Conservation (phyloP, 2,797 vertebrate genomes). For the Myotis daubentonii region DNA sequence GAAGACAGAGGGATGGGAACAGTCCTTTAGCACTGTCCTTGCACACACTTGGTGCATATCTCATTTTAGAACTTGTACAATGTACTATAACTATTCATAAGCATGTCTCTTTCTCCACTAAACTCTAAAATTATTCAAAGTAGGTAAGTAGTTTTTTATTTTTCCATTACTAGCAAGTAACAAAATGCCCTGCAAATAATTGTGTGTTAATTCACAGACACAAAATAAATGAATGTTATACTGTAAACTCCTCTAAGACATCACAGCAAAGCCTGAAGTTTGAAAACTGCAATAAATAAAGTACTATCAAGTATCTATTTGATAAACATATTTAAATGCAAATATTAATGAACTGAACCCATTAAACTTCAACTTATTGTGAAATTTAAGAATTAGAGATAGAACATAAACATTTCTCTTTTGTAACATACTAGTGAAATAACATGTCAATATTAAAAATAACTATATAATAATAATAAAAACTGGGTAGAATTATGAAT, state of each 20-base stretch:
- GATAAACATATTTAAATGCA: not conserved
- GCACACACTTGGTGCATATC: not conserved
- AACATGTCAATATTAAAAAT: not conserved
- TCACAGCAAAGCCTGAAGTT: not conserved
- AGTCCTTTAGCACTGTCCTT: not conserved
- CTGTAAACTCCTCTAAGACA: not conserved
- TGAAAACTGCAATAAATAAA: constrained; percentile 22
- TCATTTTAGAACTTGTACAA: not conserved
- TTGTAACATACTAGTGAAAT: not conserved
- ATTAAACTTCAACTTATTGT: not conserved
- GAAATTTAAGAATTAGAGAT: constrained; percentile 27
- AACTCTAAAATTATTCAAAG: constrained; percentile 15
- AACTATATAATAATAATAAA: not conserved
- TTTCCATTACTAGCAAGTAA: not conserved
- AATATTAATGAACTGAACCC: constrained; percentile 32
- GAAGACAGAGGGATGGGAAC: not conserved
- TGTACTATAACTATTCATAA: not conserved
- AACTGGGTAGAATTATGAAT: not conserved
- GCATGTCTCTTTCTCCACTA: not conserved
- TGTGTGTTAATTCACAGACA: not conserved
- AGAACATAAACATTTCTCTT: not conserved
- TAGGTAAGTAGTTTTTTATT: not conserved
- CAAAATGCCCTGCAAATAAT: not conserved
- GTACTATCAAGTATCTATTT: not conserved
- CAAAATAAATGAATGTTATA: not conserved